Evolutionary conservation across 2,888 invertebrate genomes (phyloP), one percentile per base, ranked within the genome.

Genomic region (Eubasilissa splendida): DNA sequence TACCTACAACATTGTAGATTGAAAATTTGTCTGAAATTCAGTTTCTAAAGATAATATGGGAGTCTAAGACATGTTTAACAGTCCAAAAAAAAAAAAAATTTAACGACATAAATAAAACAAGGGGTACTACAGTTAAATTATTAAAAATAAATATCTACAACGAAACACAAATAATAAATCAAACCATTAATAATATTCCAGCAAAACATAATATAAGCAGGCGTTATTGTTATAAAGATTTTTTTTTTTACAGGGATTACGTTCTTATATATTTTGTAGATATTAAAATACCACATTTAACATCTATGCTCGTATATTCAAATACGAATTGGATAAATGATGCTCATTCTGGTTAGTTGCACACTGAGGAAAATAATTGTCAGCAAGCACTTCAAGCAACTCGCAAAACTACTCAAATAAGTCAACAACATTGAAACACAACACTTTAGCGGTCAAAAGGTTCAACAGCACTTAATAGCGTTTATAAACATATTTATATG

Each of bases 351-450:
- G 42, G 42, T 1, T 42, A 42, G 2, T 42, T 42, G 42, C 42
- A 42, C 42, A 42, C 2, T 42, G 1, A 42, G 42, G 42, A 42
- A 42, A 42, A 42, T 42, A 42, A 42, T 42, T 42, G 1, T 42
- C 59, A 59, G 22, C 63, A 63, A 33, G 63, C 63, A 63, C 63
- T 63, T 63, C 63, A 33, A 63, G 63, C 63, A 63, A 63, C 11
- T 63, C 63, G 42, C 1, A 63, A 63, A 63, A 12, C 63, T 63
- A 63, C 63, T 42, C 63, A 63, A 33, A 42, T 63, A 11, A 63
- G 42, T 63, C 5, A 8, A 63, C 63, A 63, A 63, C 33, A 33
- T 63, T 42, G 42, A 63, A 63, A 63, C 33, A 63, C 63, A 63
- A 63, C 63, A 63, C 63, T 33, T 63, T 63, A 42, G 63, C 63